phyloP scores from a whole-genome alignment of 2,113 vertebrate genomes.

The Sapajus apella region DNA sequence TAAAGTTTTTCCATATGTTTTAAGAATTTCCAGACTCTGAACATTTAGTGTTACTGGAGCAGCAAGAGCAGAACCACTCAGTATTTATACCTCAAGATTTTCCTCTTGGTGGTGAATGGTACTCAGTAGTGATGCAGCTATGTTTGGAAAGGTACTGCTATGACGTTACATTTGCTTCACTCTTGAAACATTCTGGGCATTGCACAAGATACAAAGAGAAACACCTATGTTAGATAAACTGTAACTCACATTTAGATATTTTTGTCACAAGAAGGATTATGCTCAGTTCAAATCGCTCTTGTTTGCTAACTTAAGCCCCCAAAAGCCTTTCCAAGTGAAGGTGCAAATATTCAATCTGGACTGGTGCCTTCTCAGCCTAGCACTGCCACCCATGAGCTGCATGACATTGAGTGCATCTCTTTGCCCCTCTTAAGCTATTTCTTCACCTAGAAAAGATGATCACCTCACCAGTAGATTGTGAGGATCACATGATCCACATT shows the following conservation, averaged over 20 bases:
- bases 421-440: neutral
- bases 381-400: neutral
- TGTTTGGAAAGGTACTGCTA: neutral
- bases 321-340: neutral
- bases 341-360: constrained; percentile 24
- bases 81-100: neutral
- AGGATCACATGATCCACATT: neutral
- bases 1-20: neutral
- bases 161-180: neutral
- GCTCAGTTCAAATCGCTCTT: neutral
- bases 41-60: neutral
- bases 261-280: neutral
- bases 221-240: neutral
- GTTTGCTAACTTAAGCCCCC: neutral
- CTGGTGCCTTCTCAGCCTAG: neutral
- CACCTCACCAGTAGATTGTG: neutral
- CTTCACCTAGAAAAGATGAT: neutral
- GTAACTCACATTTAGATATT: neutral
- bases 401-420: neutral
- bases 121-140: neutral
- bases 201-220: neutral
- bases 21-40: neutral
- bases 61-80: neutral
- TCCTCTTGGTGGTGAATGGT: neutral
- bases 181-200: neutral